A percentile compares a stretch with the other conserved stretches of the same genome.
Conservation (phyloP, 2,888 invertebrate genomes). For the Agrypnus murinus region DNA sequence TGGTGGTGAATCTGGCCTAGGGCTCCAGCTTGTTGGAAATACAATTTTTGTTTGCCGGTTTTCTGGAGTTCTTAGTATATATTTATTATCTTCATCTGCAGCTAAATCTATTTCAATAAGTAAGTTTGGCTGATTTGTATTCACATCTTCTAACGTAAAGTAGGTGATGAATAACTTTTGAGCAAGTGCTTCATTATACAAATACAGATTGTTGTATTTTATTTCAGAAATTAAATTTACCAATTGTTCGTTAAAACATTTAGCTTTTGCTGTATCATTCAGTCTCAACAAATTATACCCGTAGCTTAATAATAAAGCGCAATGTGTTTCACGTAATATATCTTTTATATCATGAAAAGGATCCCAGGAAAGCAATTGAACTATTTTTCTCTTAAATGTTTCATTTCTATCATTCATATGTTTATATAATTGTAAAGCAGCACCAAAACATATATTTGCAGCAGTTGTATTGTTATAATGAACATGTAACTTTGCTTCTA, state of each 20-base stretch:
- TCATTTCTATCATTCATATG: slow-evolving; percentile 47
- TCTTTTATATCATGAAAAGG: slow-evolving; percentile 52
- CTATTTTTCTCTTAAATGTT: slow-evolving; percentile 37
- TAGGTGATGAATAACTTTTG: slow-evolving; percentile 58
- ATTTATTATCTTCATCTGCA: slow-evolving; percentile 15
- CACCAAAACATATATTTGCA: slow-evolving; percentile 54
- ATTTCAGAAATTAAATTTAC: slow-evolving; percentile 50
- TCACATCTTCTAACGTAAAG: slow-evolving; percentile 20
- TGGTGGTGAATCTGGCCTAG: slow-evolving; percentile 36
- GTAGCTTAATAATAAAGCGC: slow-evolving; percentile 56
- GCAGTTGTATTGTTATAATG: slow-evolving; percentile 48
- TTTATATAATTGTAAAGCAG: slow-evolving; percentile 56
- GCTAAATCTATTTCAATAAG: neutral
- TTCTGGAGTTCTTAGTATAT: slow-evolving; percentile 50
- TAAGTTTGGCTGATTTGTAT: neutral
- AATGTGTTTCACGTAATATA: slow-evolving; percentile 52
- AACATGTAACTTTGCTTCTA: slow-evolving; percentile 59
- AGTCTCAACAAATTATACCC: slow-evolving; percentile 54
- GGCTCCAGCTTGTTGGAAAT: slow-evolving; percentile 34
- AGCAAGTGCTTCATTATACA: slow-evolving; percentile 58
- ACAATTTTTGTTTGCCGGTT: slow-evolving; percentile 41
- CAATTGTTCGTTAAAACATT: slow-evolving; percentile 53
- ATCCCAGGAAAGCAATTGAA: slow-evolving; percentile 41
- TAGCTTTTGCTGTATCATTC: slow-evolving; percentile 50
- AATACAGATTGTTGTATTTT: slow-evolving; percentile 53